Percentiles rank a stretch among this genome's conserved stretches.
phyloP scores from a whole-genome alignment of 2,113 vertebrate species.

The Spea multiplicata region DNA sequence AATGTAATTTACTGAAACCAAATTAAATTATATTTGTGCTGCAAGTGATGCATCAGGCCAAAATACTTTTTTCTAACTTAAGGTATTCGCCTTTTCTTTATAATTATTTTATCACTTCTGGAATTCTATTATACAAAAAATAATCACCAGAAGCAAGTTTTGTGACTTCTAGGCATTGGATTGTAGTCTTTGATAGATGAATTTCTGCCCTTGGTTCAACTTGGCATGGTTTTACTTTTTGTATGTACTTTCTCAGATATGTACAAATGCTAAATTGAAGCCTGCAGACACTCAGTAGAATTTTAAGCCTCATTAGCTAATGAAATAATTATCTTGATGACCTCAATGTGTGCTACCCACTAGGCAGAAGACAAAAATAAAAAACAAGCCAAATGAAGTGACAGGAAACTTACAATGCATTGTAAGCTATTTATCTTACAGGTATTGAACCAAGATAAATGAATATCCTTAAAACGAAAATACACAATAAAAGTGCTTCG shows the following conservation, averaged over 20 bases:
- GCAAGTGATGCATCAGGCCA: constrained; percentile 27
- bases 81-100: background rate
- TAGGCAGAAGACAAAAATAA: too few species aligned
- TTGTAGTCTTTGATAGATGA: constrained; percentile 12
- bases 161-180: constrained; percentile 7
- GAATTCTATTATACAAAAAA: constrained; percentile 17
- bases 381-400: too few species aligned
- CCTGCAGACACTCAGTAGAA: background rate
- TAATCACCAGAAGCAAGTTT: constrained; percentile 11
- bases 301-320: background rate
- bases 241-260: background rate
- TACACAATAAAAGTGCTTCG: too few species aligned
- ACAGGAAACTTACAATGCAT: too few species aligned
- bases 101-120: constrained; percentile 8
- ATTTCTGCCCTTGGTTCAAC: constrained; percentile 6
- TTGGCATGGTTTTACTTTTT: constrained; percentile 2
- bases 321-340: background rate
- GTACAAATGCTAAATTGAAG: background rate
- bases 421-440: too few species aligned
- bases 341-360: background rate
- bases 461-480: too few species aligned
- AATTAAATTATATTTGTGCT: constrained; percentile 26
- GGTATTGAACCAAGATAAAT: too few species aligned
- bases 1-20: constrained; percentile 19
- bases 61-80: constrained; percentile 15